Evolutionary conservation across 2,888 invertebrate genomes (phyloP).

Genomic region (Thera britannica): DNA sequence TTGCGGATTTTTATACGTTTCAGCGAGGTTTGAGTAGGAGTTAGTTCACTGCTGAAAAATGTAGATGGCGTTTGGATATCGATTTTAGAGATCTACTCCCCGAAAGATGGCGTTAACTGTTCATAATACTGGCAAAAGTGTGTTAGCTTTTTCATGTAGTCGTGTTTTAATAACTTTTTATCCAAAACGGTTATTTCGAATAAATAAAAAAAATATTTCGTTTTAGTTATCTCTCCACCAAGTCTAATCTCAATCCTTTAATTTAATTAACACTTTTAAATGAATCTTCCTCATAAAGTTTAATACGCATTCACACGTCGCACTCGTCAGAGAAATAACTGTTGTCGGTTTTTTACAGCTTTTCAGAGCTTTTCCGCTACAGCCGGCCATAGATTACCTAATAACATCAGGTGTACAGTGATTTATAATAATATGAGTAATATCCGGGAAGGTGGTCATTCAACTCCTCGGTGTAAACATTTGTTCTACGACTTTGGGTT

Average conservation of each 20-base stretch:
- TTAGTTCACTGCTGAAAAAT: conserved; percentile 14
- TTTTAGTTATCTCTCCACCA: too few relatives aligned
- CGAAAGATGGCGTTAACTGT: conserved; percentile 44
- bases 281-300: too few relatives aligned
- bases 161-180: too few relatives aligned
- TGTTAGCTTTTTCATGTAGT: not conserved
- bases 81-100: conserved; percentile 18
- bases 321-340: not conserved
- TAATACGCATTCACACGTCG: not conserved
- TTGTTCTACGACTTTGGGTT: not conserved
- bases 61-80: conserved; percentile 56
- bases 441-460: not conserved
- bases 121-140: not conserved
- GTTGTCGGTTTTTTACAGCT: not conserved
- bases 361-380: not conserved
- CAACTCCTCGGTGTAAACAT: not conserved
- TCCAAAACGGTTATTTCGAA: too few relatives aligned
- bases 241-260: too few relatives aligned
- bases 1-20: conserved; percentile 42
- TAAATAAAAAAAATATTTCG: too few relatives aligned
- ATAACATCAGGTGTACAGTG: not conserved
- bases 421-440: not conserved
- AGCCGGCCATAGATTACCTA: not conserved
- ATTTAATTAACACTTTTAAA: too few relatives aligned
- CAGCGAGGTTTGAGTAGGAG: conserved; percentile 33